Evolutionary conservation across 2,888 invertebrate species (phyloP), one percentile per base, ranked within the genome.

Genomic region (Ectemnius lituratus): DNA sequence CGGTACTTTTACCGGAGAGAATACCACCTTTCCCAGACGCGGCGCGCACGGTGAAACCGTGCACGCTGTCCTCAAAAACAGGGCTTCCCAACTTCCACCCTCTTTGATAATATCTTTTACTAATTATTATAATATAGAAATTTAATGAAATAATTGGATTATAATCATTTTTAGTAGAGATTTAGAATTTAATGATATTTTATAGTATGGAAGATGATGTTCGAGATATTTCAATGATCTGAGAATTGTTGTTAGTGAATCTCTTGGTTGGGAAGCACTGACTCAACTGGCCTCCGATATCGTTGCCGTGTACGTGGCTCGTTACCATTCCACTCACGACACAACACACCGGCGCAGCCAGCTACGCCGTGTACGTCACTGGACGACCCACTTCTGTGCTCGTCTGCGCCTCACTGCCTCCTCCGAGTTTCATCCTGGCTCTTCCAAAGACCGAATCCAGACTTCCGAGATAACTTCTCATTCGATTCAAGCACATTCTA

Each of bases 1-100:
- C 77, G 77, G 70, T 77, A 76, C 77, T 78, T 78, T 78, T 78
- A 78, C 78, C 78, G 73, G 78, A 65, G 77, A 73, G 76, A 72
- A 65, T 63, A 68, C 72, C 77, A 73, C 69, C 76, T 69, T 76
- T 66, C 37, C 37, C 37, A 37, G 67, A 62, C 63, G 57, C 58
- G 57, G 52, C 70, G 49, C 73, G 76, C 70, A 57, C 73, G 76
- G 67, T 65, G 78, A 78, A 73, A 76, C 70, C 76, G 47, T 23
- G 58, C 66, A 37, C 49, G 56, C 62, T 52, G 63, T 57, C 61
- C 69, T 59, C n/a, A 13, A 3, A 13, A 23, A 11, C 76, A 76
- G 76, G 46, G 76, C 18, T 62, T 70, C 76, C 65, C 76, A 76
- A 75, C 67, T 23, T 18, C 20, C 14, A 23, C 23, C 2, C 2